Base-by-base conservation (phyloP, 2,113 vertebrate genomes). In the Sinocyclocheilus grahami region DNA sequence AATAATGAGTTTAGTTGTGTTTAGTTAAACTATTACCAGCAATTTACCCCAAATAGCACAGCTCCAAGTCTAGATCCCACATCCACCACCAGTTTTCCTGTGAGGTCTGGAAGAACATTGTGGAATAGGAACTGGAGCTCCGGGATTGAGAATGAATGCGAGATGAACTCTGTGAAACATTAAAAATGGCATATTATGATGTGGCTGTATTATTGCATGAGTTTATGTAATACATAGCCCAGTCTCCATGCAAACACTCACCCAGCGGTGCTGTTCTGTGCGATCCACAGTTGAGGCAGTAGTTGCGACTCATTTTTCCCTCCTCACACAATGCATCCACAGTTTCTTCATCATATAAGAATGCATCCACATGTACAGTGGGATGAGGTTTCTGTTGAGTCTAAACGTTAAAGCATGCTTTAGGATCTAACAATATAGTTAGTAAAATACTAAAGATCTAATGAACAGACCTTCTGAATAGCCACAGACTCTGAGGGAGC, bases 81-180 rank as follows among this genome's bases (percentile, higher is more conserved):
- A 39, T 99, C 98, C 92, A 98, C 94, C 95, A 99, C 91, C 86
- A 94, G 83, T 85, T 95, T 96, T 82, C 96, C 96, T 11, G 94
- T 95, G 84, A 99, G 95, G 87, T 98, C 97, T 75, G 97, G 97
- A 58, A 98, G 95, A 87, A 96, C 93, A 24, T 96, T 95, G 65
- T 96, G 95, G 93, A 97, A 99, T 89, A 99, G 94, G 91, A 97
- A 98, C 93, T 94, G 95, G 87, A 99, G 94, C 93, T 99, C 97
- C 82, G 93, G 27, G 76, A 96, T 88, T 5, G 97, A 98, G 94
- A 99, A 99, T 10, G 97, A 99, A 95, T 98, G 97, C 58, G 96
- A 99, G 93, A 99, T 94, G 94, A 99, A 98, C 71, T 96, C 97
- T 98, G 79, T 42, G 46, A 90, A 88, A 93, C 91, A 88, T 84